phyloP scores from a whole-genome alignment of 2,113 vertebrate species.

The Odontophorus gujanensis region DNA sequence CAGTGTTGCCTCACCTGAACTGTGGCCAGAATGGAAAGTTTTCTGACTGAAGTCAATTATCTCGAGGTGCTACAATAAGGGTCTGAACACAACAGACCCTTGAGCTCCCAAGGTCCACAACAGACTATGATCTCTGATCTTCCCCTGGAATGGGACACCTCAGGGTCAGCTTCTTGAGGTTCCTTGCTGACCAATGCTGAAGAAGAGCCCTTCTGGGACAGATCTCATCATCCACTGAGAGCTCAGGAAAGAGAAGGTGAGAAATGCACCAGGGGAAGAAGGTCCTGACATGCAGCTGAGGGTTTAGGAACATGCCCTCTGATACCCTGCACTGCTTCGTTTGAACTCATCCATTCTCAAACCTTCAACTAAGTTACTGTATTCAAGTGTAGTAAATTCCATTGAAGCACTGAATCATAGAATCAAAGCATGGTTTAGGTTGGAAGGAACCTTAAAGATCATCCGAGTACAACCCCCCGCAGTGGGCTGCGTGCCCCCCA shows the following conservation, averaged over 20 bases:
- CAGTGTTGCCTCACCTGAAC: background rate
- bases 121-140: background rate
- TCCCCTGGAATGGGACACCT: background rate
- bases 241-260: background rate
- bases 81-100: background rate
- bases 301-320: background rate
- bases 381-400: background rate
- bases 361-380: background rate
- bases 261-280: background rate
- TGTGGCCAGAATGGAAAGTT: background rate
- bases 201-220: background rate
- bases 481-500: too few relatives aligned
- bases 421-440: too few relatives aligned
- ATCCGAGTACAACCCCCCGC: too few relatives aligned
- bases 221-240: background rate
- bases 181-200: background rate
- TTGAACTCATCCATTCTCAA: background rate
- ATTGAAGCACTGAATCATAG: background rate
- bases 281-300: background rate
- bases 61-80: background rate
- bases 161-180: background rate
- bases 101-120: background rate
- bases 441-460: too few relatives aligned
- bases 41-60: background rate
- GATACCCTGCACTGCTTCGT: background rate